These are phyloP conservation scores for Loripinus fragilis DNA, from an alignment of 2,888 invertebrate genomes.

Conservation along the genomic window DNA sequence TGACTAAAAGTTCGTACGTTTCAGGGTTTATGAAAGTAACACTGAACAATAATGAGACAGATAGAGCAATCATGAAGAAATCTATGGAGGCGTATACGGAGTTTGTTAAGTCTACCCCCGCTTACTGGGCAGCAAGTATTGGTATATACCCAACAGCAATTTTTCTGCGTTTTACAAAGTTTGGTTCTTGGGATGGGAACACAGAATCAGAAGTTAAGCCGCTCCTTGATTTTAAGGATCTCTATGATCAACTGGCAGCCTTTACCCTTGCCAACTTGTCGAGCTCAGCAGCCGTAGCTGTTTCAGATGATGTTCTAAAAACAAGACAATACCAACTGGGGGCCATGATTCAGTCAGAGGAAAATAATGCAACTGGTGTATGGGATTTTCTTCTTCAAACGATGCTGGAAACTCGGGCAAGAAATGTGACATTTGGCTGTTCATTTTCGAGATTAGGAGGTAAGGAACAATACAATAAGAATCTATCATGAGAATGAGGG, in stretches of 20 bases:
- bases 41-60: constrained; percentile 1
- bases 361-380: too few relatives aligned
- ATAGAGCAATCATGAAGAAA: constrained; percentile 19
- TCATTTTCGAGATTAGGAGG: too few relatives aligned
- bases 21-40: background rate
- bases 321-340: too few relatives aligned
- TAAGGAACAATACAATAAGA: too few relatives aligned
- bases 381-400: too few relatives aligned
- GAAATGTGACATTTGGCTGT: background rate
- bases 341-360: background rate
- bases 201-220: constrained; percentile 31
- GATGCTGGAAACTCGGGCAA: background rate
- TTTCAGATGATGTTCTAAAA: too few relatives aligned
- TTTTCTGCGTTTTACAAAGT: constrained; percentile 43
- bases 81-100: constrained; percentile 1
- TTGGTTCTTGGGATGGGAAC: constrained; percentile 51
- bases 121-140: constrained; percentile 55
- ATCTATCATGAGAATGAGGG: too few relatives aligned
- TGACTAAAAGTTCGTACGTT: constrained; percentile 29
- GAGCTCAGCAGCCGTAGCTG: too few relatives aligned
- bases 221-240: too few relatives aligned
- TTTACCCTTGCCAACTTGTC: too few relatives aligned
- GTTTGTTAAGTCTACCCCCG: constrained; percentile 32
- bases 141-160: constrained; percentile 12
- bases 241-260: too few relatives aligned